These are phyloP conservation scores for Archocentrus centrarchus DNA, from an alignment of 2,113 vertebrate species.

Conservation along the genomic window DNA sequence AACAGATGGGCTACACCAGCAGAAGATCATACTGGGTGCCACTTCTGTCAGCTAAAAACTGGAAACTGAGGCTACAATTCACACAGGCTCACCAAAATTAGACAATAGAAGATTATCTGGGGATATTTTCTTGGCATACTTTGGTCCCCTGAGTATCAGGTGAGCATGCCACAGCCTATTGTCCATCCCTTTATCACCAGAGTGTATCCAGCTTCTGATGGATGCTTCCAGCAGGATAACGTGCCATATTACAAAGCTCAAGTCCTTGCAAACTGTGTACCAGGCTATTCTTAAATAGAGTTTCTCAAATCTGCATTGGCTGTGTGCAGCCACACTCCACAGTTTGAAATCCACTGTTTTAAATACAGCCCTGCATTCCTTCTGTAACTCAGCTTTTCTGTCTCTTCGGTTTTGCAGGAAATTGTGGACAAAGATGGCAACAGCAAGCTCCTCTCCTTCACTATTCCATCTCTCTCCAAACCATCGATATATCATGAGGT, in stretches of 20 bases:
- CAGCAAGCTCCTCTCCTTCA: slow-evolving; percentile 95
- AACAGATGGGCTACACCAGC: background rate
- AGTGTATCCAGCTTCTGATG: background rate
- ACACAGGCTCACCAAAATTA: background rate
- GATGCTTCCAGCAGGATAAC: background rate
- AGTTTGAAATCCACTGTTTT: background rate
- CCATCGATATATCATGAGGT: slow-evolving; percentile 99
- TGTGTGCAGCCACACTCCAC: background rate
- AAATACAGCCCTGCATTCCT: background rate
- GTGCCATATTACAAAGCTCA: background rate
- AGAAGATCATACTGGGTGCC: background rate
- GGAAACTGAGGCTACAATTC: background rate
- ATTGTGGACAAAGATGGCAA: slow-evolving; percentile 99
- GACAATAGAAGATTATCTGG: background rate
- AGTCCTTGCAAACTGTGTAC: background rate
- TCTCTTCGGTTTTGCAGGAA: slow-evolving; percentile 83
- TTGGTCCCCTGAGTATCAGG: background rate
- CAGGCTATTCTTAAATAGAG: background rate
- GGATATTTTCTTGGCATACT: background rate
- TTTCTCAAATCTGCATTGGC: background rate
- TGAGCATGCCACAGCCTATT: background rate
- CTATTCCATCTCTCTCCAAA: slow-evolving; percentile 96
- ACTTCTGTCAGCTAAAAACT: background rate
- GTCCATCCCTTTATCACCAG: background rate
- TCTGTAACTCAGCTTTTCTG: slow-evolving; percentile 3